phyloP scores from a whole-genome alignment of 2,113 vertebrate genomes.

The Pygoscelis adeliae region DNA sequence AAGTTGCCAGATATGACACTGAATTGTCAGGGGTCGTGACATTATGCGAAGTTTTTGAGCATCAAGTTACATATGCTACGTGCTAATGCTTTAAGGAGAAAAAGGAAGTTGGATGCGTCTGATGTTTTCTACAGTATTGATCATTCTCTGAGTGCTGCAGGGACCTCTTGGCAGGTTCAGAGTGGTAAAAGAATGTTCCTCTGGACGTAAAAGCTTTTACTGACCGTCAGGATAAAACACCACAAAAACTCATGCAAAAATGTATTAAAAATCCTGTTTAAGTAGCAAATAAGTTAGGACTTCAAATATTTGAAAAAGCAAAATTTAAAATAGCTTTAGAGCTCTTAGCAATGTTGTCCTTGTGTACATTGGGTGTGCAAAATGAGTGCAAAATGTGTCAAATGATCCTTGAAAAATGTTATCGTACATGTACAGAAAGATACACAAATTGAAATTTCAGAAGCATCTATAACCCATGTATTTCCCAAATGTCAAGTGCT shows the following conservation, averaged over 20 bases:
- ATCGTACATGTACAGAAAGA: rapidly evolving
- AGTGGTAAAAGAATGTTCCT: neutral
- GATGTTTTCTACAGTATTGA: neutral
- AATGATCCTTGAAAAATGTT: neutral
- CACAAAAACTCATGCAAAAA: neutral
- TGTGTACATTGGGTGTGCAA: neutral
- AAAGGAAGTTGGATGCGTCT: neutral
- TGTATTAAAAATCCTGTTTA: neutral
- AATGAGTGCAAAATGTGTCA: neutral
- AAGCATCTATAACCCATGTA: neutral
- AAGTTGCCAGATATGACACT: neutral
- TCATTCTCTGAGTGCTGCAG: neutral
- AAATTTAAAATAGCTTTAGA: neutral
- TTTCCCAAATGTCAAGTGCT: neutral
- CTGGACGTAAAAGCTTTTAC: neutral
- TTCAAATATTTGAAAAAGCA: neutral
- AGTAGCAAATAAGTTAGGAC: neutral
- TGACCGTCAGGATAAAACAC: neutral
- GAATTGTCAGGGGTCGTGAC: neutral
- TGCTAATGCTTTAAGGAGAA: neutral
- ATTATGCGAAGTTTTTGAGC: neutral
- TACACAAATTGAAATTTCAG: neutral
- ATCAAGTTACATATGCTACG: rapidly evolving
- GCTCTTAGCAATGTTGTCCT: neutral
- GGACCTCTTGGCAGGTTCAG: neutral